Base-by-base conservation (phyloP, 2,797 vertebrate species). In the Sylvilagus floridanus region DNA sequence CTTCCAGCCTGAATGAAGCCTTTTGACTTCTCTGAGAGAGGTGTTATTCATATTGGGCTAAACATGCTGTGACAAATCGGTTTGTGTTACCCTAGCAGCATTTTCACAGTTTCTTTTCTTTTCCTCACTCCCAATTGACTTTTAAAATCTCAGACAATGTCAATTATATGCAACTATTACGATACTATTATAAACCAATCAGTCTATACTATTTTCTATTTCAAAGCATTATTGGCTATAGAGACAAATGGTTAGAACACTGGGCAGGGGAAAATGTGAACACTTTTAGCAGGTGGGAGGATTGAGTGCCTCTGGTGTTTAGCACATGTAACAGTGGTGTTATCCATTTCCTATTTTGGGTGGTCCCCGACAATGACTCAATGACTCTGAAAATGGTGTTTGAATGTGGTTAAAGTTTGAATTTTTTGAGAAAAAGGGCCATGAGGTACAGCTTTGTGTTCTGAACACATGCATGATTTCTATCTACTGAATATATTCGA, bases 191-290 rank as follows among this genome's bases (percentile, higher is more conserved):
- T 84, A 92, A 95, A 30, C n/a, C 21, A 52, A 88, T 71, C 21
- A 62, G 16, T 35, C 52, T 79, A 3, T 60, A 83, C n/a, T 52
- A 62, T 87, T 84, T 79, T 32, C 72, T 50, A 7, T 92, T 94
- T 92, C 60, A 75, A 86, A 72, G 60, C 9, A 63, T 95, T 84
- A 68, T 50, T 76, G 60, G 32, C 54, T 60, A 65, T 28, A 90
- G 47, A 92, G 42, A 78, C 30, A 90, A 83, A 90, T 17, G 92
- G 11, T 84, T 84, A 68, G 72, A 52, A 78, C 83, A 89, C 86
- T 3, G 30, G 30, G 3, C 21, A 11, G 22, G 4, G 8, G 1
- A 2, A 52, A 37, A 22, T 26, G 7, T 78, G 54, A 78, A 69
- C 9, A 63, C 6, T 90, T 92, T 76, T 71, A 82, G 30, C 26